Conservation (phyloP, 2,113 vertebrate genomes). For the Trematocara macrostoma region DNA sequence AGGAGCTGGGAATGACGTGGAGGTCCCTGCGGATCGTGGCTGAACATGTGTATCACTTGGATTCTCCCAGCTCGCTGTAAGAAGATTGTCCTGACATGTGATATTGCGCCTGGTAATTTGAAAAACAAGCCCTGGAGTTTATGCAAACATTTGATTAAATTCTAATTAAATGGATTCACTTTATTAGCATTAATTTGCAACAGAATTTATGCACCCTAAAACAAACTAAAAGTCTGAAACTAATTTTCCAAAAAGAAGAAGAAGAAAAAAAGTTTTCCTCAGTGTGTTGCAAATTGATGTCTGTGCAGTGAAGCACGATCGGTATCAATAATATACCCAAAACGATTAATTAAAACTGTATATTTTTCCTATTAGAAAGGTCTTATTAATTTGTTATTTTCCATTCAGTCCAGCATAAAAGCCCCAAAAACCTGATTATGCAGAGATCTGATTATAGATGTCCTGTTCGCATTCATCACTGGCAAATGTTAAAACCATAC, state of each 20-base stretch:
- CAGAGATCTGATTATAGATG: constrained; percentile 15
- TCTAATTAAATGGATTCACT: neutral
- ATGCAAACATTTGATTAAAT: constrained; percentile 9
- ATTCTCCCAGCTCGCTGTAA: neutral
- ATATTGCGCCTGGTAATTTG: neutral
- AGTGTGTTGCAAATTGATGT: neutral
- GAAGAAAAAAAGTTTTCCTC: neutral
- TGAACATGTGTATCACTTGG: neutral
- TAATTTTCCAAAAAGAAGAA: neutral
- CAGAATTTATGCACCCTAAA: neutral
- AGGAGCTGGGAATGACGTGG: neutral
- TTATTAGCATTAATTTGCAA: neutral
- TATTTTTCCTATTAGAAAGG: constrained; percentile 25
- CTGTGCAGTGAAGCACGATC: neutral
- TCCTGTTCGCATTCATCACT: constrained; percentile 19
- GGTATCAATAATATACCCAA: neutral
- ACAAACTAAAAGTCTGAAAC: neutral
- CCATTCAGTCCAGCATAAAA: constrained; percentile 1
- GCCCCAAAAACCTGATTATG: constrained; percentile 2
- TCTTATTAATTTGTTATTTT: constrained; percentile 44
- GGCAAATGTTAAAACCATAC: constrained; percentile 48
- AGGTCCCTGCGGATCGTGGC: neutral
- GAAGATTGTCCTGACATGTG: neutral
- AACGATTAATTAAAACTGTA: constrained; percentile 31
- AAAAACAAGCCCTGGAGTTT: neutral